A percentile compares a stretch with the other conserved stretches of the same genome.
phyloP scores from a whole-genome alignment of 2,888 invertebrate genomes.

The Perizoma affinitatum region DNA sequence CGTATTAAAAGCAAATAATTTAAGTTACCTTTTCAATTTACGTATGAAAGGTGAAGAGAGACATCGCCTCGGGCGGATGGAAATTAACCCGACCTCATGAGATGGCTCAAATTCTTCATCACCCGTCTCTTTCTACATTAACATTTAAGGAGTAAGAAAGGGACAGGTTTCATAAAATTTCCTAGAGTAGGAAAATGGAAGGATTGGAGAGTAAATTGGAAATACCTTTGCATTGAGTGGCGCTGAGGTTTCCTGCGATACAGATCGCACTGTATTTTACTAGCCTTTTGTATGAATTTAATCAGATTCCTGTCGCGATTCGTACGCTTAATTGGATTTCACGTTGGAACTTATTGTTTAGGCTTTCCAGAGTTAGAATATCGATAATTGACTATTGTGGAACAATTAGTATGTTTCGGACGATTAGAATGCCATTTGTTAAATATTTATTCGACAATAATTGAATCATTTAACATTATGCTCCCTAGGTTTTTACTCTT shows the following conservation, averaged over 20 bases:
- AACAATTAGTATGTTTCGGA: slow-evolving; percentile 4
- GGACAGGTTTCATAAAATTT: slow-evolving; percentile 71
- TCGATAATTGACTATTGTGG: slow-evolving; percentile 12
- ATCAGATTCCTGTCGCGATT: slow-evolving; percentile 66
- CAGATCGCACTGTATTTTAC: slow-evolving; percentile 68
- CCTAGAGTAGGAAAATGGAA: slow-evolving; percentile 74
- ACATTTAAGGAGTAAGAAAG: slow-evolving; percentile 50
- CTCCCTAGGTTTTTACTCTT: no score
- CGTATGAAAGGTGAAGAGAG: slow-evolving; percentile 71
- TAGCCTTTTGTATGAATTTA: slow-evolving; percentile 75
- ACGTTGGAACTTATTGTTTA: slow-evolving; percentile 43
- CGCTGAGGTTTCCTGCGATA: slow-evolving; percentile 70
- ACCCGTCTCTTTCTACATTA: slow-evolving; percentile 49
- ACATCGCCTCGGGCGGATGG: slow-evolving; percentile 71
- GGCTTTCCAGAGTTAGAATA: slow-evolving; percentile 5
- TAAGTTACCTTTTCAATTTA: slow-evolving; percentile 70
- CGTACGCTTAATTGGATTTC: slow-evolving; percentile 69
- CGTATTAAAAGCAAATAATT: slow-evolving; percentile 55
- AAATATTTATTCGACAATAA: not conserved
- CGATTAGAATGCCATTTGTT: not conserved
- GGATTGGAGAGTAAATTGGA: slow-evolving; percentile 83
- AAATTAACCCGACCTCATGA: slow-evolving; percentile 76
- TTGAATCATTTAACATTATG: not conserved
- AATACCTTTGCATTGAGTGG: slow-evolving; percentile 80
- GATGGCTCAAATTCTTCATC: slow-evolving; percentile 61